Base-by-base conservation (phyloP, 2,113 vertebrate species). In the Setophaga petechia region DNA sequence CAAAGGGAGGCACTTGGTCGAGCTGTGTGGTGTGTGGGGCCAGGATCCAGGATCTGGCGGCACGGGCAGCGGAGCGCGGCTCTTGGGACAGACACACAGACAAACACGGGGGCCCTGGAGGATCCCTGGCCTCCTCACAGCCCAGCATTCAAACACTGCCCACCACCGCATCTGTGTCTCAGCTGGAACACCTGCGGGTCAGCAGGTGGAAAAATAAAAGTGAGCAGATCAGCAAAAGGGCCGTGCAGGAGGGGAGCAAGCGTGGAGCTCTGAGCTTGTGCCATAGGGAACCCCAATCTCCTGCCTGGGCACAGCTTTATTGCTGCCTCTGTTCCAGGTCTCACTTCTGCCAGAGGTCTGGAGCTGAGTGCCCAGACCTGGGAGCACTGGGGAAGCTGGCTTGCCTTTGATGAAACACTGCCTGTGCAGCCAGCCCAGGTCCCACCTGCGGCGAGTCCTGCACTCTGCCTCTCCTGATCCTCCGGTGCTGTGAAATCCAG, bases 221-320 rank as follows among this genome's bases (percentile, higher is more conserved):
- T 0, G 2, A 93, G 57, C 6, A 5, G 35, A 54, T 6, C 12
- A 12, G 33, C 18, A 9, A 39, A 74, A 15, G 1, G 2, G 35
- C 39, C 20, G 8, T 7, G 2, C 3, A 4, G 17, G 1, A 13
- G n/a, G 41, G 44, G 63, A 82, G 62, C 1, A 5, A 72, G 10
- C 0, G 0, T 1, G 0, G 1, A 39, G 43, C 43, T 33, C 19
- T 0, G 5, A 6, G 25, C 66, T 24, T 1, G 4, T 9, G 6
- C 24, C 1, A 1, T 3, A 22, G 25, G 41, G 5, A 2, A 39
- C 51, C 37, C 16, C 3, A 15, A 12, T 20, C 49, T 43, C 2
- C 54, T 61, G 43, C 15, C 68, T 19, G 25, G 37, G 25, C 28
- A 7, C 11, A 0, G 3, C 37, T 39, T 39, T 33, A 14, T 11